Base-by-base conservation (phyloP, 2,888 invertebrate species). In the Tupiocoris notatus region DNA sequence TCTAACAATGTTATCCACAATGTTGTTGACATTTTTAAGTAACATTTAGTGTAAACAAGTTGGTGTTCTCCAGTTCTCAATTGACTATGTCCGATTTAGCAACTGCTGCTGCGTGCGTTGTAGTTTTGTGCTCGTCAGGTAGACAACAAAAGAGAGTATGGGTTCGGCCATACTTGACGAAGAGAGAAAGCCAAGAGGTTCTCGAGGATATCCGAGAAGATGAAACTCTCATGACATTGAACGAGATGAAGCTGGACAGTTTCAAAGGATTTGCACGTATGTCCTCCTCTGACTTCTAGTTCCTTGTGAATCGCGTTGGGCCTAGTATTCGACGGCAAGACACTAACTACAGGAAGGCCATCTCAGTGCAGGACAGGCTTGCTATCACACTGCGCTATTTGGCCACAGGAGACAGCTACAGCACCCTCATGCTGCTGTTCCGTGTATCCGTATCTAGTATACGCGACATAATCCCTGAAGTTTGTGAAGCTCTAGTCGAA, bases 401-500 rank as follows among this genome's bases (percentile, higher is more conserved):
- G 24, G 66, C 24, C 12, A 39, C 66, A 39, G 39, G 39, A 17
- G 39, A 66, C 20, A 39, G 39, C 56, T 66, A 39, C 56, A 9
- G 12, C 39, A 64, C 21, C 17, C 64, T 64, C 24, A 21, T 39
- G 56, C 56, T 39, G 25, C 17, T 39, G 39, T 66, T 66, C 18
- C 17, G 7, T 17, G 25, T 25, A n/a, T n/a, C 12, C 7, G 56
- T 39, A 54, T 20, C 66, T 12, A 39, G 39, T 16, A 66, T 66
- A 17, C 6, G 12, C 66, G 20, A 3, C 39, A 66, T 66, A 7
- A 54, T 66, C 39, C 66, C 66, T 39, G 66, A 66, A 66, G 24
- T 66, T 12, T 66, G 66, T 54, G 39, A 66, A 66, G 66, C 66
- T 39, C 25, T 66, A 39, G 39, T 66, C 39, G 66, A 66, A 66